Evolutionary conservation across 2,797 vertebrate species (phyloP).

Genomic region (Poecile montanus): DNA sequence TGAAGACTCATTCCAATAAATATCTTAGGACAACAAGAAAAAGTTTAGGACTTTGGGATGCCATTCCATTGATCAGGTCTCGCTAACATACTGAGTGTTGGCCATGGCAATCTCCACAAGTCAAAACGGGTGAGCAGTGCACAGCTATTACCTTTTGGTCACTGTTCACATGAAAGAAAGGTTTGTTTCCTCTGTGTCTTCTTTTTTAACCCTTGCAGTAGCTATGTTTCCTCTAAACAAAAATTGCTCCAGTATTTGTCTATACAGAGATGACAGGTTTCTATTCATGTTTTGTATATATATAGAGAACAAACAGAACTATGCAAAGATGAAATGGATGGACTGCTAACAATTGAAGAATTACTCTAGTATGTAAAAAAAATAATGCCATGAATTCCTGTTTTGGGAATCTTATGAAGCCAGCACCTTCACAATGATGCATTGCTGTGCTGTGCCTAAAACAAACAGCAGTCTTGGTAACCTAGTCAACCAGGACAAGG

Average conservation of each 20-base stretch:
- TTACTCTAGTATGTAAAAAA: not conserved
- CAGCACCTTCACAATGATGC: not conserved
- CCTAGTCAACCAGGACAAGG: not conserved
- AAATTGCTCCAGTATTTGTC: not conserved
- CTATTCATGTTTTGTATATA: not conserved
- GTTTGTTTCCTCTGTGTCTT: not conserved
- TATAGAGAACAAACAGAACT: not conserved
- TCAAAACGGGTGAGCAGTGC: not conserved
- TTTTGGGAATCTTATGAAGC: not conserved
- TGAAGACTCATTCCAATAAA: not conserved
- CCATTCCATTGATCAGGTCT: fast-evolving
- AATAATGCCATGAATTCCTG: not conserved
- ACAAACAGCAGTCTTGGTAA: not conserved
- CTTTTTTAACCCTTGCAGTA: not conserved
- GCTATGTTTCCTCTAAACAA: not conserved
- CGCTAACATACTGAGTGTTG: not conserved
- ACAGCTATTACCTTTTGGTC: not conserved
- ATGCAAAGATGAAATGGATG: not conserved
- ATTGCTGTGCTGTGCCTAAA: not conserved
- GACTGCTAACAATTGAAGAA: not conserved
- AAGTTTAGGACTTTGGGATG: not conserved
- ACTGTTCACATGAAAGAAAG: not conserved
- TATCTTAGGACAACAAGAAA: not conserved
- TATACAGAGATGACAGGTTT: not conserved
- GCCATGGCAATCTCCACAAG: not conserved